These are phyloP conservation scores for Agrilus mali DNA, from an alignment of 2,888 invertebrate genomes.

Conservation along the genomic window DNA sequence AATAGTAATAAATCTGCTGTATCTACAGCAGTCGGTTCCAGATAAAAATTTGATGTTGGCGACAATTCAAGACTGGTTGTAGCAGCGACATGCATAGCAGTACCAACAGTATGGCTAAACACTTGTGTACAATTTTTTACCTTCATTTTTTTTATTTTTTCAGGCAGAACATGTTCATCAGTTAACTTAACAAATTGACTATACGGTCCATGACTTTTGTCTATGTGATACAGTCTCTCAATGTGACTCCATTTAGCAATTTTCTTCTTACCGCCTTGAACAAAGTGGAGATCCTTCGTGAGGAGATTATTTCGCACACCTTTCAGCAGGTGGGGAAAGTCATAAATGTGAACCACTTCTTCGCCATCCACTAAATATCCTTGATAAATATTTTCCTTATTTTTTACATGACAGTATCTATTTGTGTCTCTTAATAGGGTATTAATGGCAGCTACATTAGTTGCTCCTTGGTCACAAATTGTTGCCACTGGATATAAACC, in stretches of 20 bases:
- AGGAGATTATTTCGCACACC: slow-evolving; percentile 11
- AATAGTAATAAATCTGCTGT: neutral
- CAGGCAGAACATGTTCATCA: no score
- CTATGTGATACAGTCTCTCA: no score
- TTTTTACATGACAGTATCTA: neutral
- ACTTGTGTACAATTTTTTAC: no score
- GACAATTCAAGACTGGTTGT: neutral
- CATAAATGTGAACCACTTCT: neutral
- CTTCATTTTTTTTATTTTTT: no score
- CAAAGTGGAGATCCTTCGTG: slow-evolving; percentile 6
- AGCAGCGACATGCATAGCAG: slow-evolving; percentile 2
- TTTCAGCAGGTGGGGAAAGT: slow-evolving; percentile 8
- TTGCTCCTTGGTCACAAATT: slow-evolving; percentile 19
- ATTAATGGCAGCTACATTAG: slow-evolving; percentile 11
- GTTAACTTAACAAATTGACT: no score
- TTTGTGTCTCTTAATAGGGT: neutral
- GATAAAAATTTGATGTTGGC: neutral
- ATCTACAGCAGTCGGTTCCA: neutral
- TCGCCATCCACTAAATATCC: neutral
- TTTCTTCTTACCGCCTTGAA: slow-evolving; percentile 1
- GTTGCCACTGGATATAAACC: slow-evolving; percentile 18
- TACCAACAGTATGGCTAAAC: neutral
- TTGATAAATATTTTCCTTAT: neutral
- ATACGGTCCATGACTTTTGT: no score
- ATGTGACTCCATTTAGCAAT: no score